Conservation (phyloP, 2,888 invertebrate species). For the Chrysolina americana region DNA sequence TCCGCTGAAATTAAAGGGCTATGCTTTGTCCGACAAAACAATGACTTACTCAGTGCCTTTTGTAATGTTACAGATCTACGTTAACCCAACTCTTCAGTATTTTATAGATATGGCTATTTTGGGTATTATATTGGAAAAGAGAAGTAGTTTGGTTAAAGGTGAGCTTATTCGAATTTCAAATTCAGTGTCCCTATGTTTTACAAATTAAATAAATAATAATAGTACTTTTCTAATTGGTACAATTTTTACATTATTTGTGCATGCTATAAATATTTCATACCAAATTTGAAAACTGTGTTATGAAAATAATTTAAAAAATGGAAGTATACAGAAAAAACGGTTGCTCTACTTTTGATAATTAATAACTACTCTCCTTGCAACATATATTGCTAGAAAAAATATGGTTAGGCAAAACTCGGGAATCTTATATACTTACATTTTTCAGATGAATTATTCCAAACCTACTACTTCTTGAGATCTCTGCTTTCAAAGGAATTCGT, state of each 20-base stretch:
- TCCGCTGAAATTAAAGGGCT: slow-evolving; percentile 75
- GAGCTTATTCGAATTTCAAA: slow-evolving; percentile 24
- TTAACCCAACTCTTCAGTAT: slow-evolving; percentile 83
- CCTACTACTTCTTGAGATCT: slow-evolving; percentile 71
- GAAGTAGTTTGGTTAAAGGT: slow-evolving; percentile 63
- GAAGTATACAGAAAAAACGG: no score
- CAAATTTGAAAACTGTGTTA: no score
- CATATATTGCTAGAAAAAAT: no score
- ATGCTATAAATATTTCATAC: no score
- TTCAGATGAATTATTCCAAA: slow-evolving; percentile 71
- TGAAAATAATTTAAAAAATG: no score
- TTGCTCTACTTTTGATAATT: no score
- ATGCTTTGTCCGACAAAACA: slow-evolving; percentile 76
- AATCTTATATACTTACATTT: slow-evolving; percentile 51
- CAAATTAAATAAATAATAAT: no score
- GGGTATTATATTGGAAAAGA: slow-evolving; percentile 67
- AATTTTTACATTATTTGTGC: no score
- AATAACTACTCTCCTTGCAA: no score
- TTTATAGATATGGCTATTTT: slow-evolving; percentile 77
- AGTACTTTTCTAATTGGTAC: no score
- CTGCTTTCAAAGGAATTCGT: slow-evolving; percentile 79
- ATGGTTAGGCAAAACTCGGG: not conserved
- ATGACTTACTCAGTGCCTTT: slow-evolving; percentile 80
- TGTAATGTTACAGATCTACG: slow-evolving; percentile 81
- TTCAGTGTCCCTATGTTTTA: not conserved